phyloP scores from a whole-genome alignment of 2,888 invertebrate genomes.

The Dione vanillae region DNA sequence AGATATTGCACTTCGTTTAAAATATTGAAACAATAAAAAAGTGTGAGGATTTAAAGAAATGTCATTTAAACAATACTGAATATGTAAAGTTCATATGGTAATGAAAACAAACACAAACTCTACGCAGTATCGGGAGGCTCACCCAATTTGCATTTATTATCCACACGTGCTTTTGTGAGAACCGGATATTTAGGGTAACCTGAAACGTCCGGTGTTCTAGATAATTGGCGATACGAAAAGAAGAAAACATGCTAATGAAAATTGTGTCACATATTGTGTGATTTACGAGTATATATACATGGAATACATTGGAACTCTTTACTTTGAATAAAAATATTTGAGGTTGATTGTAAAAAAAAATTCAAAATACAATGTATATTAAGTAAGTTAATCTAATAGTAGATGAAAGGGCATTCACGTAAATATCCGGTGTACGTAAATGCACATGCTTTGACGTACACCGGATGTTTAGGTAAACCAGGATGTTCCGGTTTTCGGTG shows the following conservation, averaged over 20 bases:
- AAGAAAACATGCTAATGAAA: constrained; percentile 3
- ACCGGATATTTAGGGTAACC: constrained; percentile 59
- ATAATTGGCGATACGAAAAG: constrained; percentile 46
- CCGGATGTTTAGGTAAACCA: constrained; percentile 59
- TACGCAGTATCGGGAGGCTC: constrained; percentile 46
- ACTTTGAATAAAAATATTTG: too few species aligned
- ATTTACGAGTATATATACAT: too few species aligned
- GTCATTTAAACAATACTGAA: background rate
- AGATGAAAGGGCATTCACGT: constrained; percentile 36
- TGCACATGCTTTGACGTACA: constrained; percentile 58
- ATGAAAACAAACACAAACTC: constrained; percentile 40
- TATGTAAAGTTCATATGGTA: background rate
- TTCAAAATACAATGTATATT: background rate
- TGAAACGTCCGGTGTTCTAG: constrained; percentile 50
- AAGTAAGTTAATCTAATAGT: background rate
- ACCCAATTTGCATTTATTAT: constrained; percentile 74
- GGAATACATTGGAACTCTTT: too few species aligned
- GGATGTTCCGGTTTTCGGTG: constrained; percentile 49
- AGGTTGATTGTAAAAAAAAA: too few species aligned
- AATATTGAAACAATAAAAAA: too few species aligned
- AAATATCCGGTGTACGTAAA: too few species aligned
- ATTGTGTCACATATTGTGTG: too few species aligned
- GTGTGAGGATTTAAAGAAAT: too few species aligned
- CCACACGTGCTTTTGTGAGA: constrained; percentile 61
- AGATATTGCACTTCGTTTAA: too few species aligned